Evolutionary conservation across 2,888 invertebrate species (phyloP), one percentile per base, ranked within the genome.

Genomic region (Didymodactylos carnosus): DNA sequence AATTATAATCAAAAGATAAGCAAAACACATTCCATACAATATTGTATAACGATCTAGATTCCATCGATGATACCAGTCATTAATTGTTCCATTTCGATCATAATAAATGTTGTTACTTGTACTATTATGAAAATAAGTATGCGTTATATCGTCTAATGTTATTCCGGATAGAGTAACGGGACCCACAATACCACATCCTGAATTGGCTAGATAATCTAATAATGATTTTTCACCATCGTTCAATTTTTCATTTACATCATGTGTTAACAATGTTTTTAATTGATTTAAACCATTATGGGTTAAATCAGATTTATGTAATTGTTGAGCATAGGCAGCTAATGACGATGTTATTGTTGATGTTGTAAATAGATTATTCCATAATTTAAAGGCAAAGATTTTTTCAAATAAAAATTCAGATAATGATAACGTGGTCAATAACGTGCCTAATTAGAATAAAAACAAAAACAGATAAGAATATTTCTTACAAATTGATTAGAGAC

Each of bases 21-120:
- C 92, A 84, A 92, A 92, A 46, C 91, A 87, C 87, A 93, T 91
- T 25, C 95, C 94, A 84, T 89, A 92, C 46, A 90, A 87, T 78
- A 91, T 88, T 78, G 86, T 71, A 40, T 74, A 74, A 39, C 74
- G 71, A 62, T 74, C 23, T 10, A 41, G 23, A 25, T 71, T 71
- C 74, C 74, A 74, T 39, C 29, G 51, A 62, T 74, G 53, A 23
- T 40, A 51, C 74, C 74, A 74, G 35, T 71, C 69, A 25, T 14
- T 69, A 11, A 74, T 16, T 25, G 71, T 27, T 11, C 71, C 51
- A 39, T 74, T 62, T 7, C 53, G 53, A 53, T 53, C 53, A 35
- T 53, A 53, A 53, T 53, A 53, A 19, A 53, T 19, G 35, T 53
- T 27, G 16, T 16, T 29, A 7, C 29, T 29, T 7, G 29, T 29